A percentile compares a stretch with the other conserved stretches of the same genome.
phyloP scores from a whole-genome alignment of 2,888 invertebrate genomes.

The Drosophila kuntzei region DNA sequence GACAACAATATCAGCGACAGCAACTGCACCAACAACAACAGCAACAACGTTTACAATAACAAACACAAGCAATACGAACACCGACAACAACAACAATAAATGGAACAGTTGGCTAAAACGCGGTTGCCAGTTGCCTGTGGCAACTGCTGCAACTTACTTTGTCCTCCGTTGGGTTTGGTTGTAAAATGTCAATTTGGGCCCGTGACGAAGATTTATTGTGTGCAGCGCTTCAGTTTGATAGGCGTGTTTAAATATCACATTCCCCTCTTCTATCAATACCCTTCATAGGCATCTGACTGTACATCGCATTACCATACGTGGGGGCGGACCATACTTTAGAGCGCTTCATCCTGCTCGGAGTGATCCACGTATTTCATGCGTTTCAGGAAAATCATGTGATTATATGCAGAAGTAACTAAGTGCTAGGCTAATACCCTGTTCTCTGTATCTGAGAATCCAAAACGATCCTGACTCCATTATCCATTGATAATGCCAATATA shows the following conservation, averaged over 20 bases:
- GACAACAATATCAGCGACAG: constrained; percentile 76
- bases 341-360: background rate
- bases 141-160: constrained; percentile 67
- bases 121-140: constrained; percentile 28
- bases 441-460: background rate
- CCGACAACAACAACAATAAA: constrained; percentile 20
- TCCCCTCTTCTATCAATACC: constrained; percentile 19
- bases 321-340: background rate
- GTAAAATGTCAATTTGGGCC: constrained; percentile 79
- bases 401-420: background rate
- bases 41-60: constrained; percentile 28
- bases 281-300: constrained; percentile 9
- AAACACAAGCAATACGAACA: constrained; percentile 42
- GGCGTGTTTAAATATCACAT: constrained; percentile 61
- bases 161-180: constrained; percentile 57
- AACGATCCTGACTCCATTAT: background rate
- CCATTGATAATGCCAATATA: too few relatives aligned
- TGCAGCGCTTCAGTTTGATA: constrained; percentile 59
- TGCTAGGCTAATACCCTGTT: background rate
- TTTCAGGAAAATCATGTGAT: background rate
- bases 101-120: constrained; percentile 25
- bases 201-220: constrained; percentile 78
- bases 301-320: constrained; percentile 17
- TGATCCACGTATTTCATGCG: background rate
- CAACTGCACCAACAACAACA: constrained; percentile 49